A percentile compares a stretch with the other conserved stretches of the same genome.
phyloP scores from a whole-genome alignment of 1,140 invertebrate species.

The Ptiloglossa arizonensis region DNA sequence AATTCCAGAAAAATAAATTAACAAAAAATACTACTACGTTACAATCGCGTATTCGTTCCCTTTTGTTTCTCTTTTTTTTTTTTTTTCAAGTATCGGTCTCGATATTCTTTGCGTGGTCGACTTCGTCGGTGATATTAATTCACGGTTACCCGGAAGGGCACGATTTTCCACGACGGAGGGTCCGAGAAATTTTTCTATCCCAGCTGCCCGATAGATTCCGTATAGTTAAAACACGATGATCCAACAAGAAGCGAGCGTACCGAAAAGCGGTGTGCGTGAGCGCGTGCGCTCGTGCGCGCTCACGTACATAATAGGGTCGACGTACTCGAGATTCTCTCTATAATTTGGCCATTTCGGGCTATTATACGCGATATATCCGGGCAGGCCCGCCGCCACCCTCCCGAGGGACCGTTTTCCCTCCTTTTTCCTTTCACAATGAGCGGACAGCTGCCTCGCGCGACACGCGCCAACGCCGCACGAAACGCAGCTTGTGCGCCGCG shows the following conservation, averaged over 20 bases:
- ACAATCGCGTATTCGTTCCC: too few species aligned
- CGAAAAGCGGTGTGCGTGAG: too few species aligned
- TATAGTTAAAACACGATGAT: slow-evolving; percentile 17
- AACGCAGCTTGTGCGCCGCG: slow-evolving; percentile 46
- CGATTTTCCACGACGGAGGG: too few species aligned
- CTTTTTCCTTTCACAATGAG: slow-evolving; percentile 62
- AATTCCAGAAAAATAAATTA: too few species aligned
- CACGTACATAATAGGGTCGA: slow-evolving; percentile 8
- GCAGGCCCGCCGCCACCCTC: slow-evolving; percentile 30
- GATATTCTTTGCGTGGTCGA: too few species aligned
- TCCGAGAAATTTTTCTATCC: too few species aligned
- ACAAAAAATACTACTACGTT: too few species aligned
- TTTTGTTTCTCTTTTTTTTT: too few species aligned
- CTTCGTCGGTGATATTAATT: too few species aligned
- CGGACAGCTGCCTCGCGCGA: slow-evolving; percentile 61
- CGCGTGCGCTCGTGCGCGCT: neutral
- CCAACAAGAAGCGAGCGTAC: neutral
- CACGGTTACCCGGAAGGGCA: too few species aligned
- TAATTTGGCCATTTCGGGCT: slow-evolving; percentile 67
- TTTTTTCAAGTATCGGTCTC: too few species aligned
- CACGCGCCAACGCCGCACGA: slow-evolving; percentile 62
- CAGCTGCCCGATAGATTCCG: too few species aligned
- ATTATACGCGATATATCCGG: slow-evolving; percentile 63
- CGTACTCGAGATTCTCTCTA: slow-evolving; percentile 60
- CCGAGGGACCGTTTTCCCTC: slow-evolving; percentile 63